Evolutionary conservation across 2,797 vertebrate species (phyloP), one percentile per base, ranked within the genome.

Genomic region (Xerus rutilus): DNA sequence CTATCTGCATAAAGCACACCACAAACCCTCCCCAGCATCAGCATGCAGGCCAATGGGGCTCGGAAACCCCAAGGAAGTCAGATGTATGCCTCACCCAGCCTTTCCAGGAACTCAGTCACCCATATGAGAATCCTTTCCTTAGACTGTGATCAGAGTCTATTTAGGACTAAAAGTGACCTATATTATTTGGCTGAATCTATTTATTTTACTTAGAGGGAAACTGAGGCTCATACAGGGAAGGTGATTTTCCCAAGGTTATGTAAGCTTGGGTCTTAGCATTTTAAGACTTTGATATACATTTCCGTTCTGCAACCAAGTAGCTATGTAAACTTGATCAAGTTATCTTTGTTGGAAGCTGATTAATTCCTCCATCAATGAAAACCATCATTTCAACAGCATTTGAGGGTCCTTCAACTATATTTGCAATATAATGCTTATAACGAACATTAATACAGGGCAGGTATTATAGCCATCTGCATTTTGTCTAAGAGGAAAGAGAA

Each of bases 401-500:
- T 64, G 14, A 13, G 15, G 35, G 10, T 81, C 32, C 3, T 30
- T 18, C n/a, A 32, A 43, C 32, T 72, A 13, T 87, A 32, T 82
- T 81, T 21, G 54, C 23, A 23, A 57, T 54, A 23, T 13, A 69
- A 62, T 59, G 13, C 83, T 89, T 73, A 59, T 9, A 74, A 21
- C 35, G 18, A 69, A 43, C 28, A 73, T 45, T 35, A 78, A 73
- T 35, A 73, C 47, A 88, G 35, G 54, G 28, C 12, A 70, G 52
- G 23, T 39, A 28, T 17, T 70, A 21, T 32, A 32, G 45, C 35
- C 15, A 49, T 67, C 49, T 77, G 54, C 35, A 3, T 93, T 82
- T 86, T 93, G 57, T 74, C 43, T 73, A 74, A 77, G 52, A 93
- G 14, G 52, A 73, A 93, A 95, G 67, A 73, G 35, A 52, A 65